Base-by-base conservation (phyloP, 2,888 invertebrate genomes). In the Dorcus parallelipipedus region DNA sequence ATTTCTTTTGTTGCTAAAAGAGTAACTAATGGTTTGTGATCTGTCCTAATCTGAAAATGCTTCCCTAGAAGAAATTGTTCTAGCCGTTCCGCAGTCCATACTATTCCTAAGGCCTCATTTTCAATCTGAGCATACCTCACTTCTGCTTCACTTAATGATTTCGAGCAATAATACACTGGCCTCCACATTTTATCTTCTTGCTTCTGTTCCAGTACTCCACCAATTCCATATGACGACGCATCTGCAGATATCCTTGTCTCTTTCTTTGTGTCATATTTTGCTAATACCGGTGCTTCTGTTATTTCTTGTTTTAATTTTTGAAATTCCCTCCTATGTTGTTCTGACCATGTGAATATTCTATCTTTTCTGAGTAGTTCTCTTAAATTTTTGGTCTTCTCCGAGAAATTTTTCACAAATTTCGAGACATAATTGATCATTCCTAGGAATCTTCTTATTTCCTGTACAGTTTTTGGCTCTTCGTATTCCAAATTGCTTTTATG, bases 381-480 rank as follows among this genome's bases (percentile, higher is more conserved):
- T n/a, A n/a, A n/a, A n/a, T n/a, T n/a, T n/a, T n/a, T n/a, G n/a
- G n/a, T n/a, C n/a, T 26, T 26, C 1, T 26, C 26, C 26, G 26
- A 26, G 26, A 26, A 4, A 26, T 26, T 26, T 26, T 5, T 26
- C 26, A 26, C 26, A 26, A 26, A 26, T 26, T 26, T 4, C 26
- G 26, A 26, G 3, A 4, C 26, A 3, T 49, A 49, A 9, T 49
- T 49, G 20, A 26, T 38, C 49, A 49, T 49, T 14, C 26, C 49
- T 5, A 26, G n/a, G 20, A 49, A 49, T 49, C 49, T 17, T 49
- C 49, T 49, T 38, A 49, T 38, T 49, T 49, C 49, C 7, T 26
- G 26, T 9, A 49, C 20, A 26, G 14, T 26, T 38, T 9, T 26
- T 49, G 49, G 49, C 49, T 3, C 9, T 14, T 26, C 33, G 20